phyloP scores from a whole-genome alignment of 2,888 invertebrate species.

The Stenodema calcarata region DNA sequence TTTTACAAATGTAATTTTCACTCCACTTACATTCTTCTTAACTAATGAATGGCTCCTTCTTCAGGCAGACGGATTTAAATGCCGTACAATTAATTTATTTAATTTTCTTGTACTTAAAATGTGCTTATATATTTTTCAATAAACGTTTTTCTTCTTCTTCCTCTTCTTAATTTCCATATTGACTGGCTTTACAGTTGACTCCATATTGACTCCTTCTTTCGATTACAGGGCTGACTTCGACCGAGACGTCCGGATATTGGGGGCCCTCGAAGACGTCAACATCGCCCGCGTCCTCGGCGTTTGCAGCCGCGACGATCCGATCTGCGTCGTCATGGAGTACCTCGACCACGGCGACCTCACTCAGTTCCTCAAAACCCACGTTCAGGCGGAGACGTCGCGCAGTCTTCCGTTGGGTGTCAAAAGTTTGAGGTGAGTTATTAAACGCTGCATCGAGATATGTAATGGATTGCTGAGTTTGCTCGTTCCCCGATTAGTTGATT shows the following conservation, averaged over 20 bases:
- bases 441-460: too few relatives aligned
- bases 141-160: background rate
- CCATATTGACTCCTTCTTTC: background rate
- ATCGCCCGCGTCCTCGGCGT: slow-evolving; percentile 67
- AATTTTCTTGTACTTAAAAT: too few relatives aligned
- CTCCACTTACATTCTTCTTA: too few relatives aligned
- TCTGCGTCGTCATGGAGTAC: slow-evolving; percentile 68
- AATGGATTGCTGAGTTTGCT: too few relatives aligned
- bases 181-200: background rate
- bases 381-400: slow-evolving; percentile 61
- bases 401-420: slow-evolving; percentile 59
- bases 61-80: too few relatives aligned
- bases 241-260: slow-evolving; percentile 83
- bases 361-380: slow-evolving; percentile 64
- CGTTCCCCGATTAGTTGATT: too few relatives aligned
- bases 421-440: slow-evolving; percentile 58
- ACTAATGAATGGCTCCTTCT: too few relatives aligned
- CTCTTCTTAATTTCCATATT: background rate
- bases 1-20: too few relatives aligned
- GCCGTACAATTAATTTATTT: too few relatives aligned
- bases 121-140: background rate
- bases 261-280: slow-evolving; percentile 73
- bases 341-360: slow-evolving; percentile 69
- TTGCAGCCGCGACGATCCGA: slow-evolving; percentile 65
- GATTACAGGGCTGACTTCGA: slow-evolving; percentile 78